phyloP scores from a whole-genome alignment of 2,888 invertebrate genomes.

The Cantharis nigra region DNA sequence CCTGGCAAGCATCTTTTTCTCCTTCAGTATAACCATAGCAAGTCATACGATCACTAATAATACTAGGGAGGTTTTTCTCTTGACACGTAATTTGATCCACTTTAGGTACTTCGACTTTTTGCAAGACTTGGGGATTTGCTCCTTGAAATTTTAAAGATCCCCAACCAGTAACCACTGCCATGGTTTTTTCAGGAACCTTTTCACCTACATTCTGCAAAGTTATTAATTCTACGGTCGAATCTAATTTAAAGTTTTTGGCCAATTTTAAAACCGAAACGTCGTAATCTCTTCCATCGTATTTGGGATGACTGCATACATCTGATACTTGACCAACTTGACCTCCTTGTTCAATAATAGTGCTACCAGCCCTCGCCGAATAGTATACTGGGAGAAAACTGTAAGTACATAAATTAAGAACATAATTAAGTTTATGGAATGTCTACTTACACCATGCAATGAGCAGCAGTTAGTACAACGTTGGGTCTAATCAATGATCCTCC shows the following conservation, averaged over 20 bases:
- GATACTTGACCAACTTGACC: background rate
- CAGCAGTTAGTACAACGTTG: background rate
- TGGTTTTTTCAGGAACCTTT: background rate
- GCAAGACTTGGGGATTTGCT: background rate
- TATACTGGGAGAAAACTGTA: background rate
- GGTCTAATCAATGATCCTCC: background rate
- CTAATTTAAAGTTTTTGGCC: background rate
- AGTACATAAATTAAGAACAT: background rate
- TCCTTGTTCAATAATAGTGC: background rate
- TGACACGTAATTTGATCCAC: background rate
- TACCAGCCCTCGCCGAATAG: conserved; percentile 2
- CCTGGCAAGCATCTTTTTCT: conserved; percentile 13
- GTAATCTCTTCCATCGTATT: background rate
- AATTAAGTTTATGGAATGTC: background rate
- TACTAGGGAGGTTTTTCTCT: background rate
- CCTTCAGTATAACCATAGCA: conserved; percentile 1
- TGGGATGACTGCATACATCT: background rate
- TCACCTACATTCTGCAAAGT: background rate
- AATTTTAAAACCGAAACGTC: background rate
- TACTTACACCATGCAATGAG: background rate
- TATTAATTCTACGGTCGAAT: background rate
- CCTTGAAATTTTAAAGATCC: background rate
- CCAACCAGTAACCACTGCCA: conserved; percentile 1
- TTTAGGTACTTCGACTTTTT: background rate
- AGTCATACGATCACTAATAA: background rate